These are phyloP conservation scores for Philopotamus ludificatus DNA, from an alignment of 1,140 invertebrate genomes.

Conservation along the genomic window DNA sequence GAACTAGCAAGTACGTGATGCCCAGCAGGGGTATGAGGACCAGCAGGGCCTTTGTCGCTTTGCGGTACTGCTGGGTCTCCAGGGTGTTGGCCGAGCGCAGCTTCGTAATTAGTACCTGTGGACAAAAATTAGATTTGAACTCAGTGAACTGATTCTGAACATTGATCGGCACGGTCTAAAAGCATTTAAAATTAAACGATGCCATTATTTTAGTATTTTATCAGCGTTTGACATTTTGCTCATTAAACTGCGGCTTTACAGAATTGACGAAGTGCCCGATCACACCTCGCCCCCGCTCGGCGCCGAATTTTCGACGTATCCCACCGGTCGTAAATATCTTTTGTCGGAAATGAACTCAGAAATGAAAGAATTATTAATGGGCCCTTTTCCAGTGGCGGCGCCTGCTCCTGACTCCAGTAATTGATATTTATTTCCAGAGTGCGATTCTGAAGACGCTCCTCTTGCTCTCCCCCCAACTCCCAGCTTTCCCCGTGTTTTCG, in stretches of 20 bases:
- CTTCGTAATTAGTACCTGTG: conserved; percentile 86
- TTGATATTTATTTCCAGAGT: background rate
- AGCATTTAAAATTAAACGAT: too few relatives aligned
- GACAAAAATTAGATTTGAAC: too few relatives aligned
- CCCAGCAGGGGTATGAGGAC: conserved; percentile 86
- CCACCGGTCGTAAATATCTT: background rate
- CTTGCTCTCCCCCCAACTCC: too few relatives aligned
- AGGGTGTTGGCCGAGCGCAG: conserved; percentile 79
- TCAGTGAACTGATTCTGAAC: too few relatives aligned
- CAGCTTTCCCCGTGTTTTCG: too few relatives aligned
- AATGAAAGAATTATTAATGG: background rate
- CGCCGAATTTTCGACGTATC: background rate
- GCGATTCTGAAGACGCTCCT: background rate
- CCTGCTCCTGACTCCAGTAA: background rate
- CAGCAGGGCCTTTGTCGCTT: conserved; percentile 84
- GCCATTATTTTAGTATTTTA: too few relatives aligned
- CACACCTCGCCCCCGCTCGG: background rate
- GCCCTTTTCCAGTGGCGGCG: background rate
- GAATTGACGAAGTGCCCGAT: too few relatives aligned
- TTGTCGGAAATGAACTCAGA: background rate
- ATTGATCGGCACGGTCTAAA: too few relatives aligned
- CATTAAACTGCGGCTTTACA: too few relatives aligned
- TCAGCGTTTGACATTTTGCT: too few relatives aligned
- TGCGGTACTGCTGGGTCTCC: conserved; percentile 85
- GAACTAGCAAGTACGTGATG: conserved; percentile 81